Conservation (phyloP, 2,888 invertebrate genomes). For the Gnatocerus cornutus region DNA sequence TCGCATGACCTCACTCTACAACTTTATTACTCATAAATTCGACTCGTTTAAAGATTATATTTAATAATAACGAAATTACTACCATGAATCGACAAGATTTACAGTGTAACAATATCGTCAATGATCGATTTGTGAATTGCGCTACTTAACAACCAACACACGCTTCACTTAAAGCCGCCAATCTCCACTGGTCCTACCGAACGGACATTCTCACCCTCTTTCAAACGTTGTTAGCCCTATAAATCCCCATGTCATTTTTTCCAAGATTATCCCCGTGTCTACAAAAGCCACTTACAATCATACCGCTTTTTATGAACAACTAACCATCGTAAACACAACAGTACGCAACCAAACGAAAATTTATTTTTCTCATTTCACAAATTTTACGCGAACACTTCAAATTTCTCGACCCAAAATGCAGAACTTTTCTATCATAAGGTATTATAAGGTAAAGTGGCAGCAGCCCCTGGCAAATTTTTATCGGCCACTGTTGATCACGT, state of each 20-base stretch:
- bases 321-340: conserved; percentile 36
- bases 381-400: no score
- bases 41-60: conserved; percentile 21
- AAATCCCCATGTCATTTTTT: conserved; percentile 67
- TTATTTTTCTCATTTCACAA: no score
- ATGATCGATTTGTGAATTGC: conserved; percentile 49
- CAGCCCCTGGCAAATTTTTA: no score
- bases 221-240: conserved; percentile 68
- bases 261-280: conserved; percentile 66
- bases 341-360: not conserved
- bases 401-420: no score
- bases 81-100: conserved; percentile 23
- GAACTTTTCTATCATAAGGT: no score
- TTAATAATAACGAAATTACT: conserved; percentile 35
- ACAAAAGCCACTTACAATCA: conserved; percentile 70
- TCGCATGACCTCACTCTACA: conserved; percentile 7
- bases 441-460: no score
- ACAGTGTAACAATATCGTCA: conserved; percentile 23
- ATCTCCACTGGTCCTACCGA: conserved; percentile 67
- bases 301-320: conserved; percentile 69
- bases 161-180: conserved; percentile 66
- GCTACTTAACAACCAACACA: conserved; percentile 47
- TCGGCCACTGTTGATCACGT: no score
- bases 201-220: conserved; percentile 64
- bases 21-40: conserved; percentile 44